phyloP scores from a whole-genome alignment of 2,888 invertebrate species.

The Ophioninae sp. region DNA sequence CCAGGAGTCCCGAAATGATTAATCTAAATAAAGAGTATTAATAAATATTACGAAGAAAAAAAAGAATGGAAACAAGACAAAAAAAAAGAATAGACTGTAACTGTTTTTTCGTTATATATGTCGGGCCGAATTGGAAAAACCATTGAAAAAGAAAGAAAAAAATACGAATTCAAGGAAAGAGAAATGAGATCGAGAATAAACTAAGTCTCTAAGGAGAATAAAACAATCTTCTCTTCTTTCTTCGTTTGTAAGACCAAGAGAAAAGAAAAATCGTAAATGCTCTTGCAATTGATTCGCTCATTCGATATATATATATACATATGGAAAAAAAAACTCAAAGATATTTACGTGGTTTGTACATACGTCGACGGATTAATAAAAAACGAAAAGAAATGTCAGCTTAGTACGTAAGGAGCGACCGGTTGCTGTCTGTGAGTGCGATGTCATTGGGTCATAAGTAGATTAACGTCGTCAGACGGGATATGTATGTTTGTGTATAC shows the following conservation, averaged over 20 bases:
- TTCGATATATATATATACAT: constrained; percentile 66
- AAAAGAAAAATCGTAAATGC: constrained; percentile 61
- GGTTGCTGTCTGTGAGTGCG: constrained; percentile 66
- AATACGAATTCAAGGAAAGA: neutral
- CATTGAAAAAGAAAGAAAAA: constrained; percentile 29
- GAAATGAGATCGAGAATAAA: constrained; percentile 50
- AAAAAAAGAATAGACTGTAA: constrained; percentile 50
- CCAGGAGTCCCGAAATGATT: constrained; percentile 72
- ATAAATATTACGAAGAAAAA: constrained; percentile 68
- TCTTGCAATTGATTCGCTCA: constrained; percentile 71
- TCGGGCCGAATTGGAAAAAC: constrained; percentile 39
- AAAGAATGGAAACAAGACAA: constrained; percentile 64
- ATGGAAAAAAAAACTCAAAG: constrained; percentile 35
- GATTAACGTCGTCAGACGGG: constrained; percentile 36
- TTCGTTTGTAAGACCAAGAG: constrained; percentile 48
- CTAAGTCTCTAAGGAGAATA: constrained; percentile 32
- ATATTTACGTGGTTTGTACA: constrained; percentile 74
- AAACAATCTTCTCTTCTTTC: constrained; percentile 22
- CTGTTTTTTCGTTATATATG: constrained; percentile 50
- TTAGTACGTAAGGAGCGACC: constrained; percentile 66
- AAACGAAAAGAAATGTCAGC: constrained; percentile 54
- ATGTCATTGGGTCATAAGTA: constrained; percentile 66
- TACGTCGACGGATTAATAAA: constrained; percentile 68
- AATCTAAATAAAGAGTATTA: constrained; percentile 77
- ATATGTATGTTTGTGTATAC: constrained; percentile 50